Base-by-base conservation (phyloP, 2,113 vertebrate species). In the Istiophorus platypterus region DNA sequence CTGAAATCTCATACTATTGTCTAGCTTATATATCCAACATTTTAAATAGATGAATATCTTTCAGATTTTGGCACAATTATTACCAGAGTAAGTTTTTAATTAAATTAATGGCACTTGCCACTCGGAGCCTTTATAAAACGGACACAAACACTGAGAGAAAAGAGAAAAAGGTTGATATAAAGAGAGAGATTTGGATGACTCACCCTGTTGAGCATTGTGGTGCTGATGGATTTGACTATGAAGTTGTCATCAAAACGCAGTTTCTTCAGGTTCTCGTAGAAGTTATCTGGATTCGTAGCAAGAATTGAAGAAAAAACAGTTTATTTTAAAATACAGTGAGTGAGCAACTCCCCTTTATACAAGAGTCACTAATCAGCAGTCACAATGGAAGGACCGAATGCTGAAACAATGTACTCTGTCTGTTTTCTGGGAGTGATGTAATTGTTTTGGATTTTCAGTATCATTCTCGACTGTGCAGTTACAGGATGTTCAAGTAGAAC, bases 211-310 rank as follows among this genome's bases (percentile, higher is more conserved):
- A 97, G 94, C 26, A 98, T 92, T 7, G 95, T 95, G 1, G 93
- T 93, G 27, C 96, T 96, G 1, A 98, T 96, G 70, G 91, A 93
- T 79, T 96, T 95, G 29, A 98, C 95, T 7, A 98, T 86, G 76
- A 83, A 96, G 76, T 87, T 92, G 37, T 96, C 95, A 1, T 97
- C 96, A 72, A 95, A 80, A 22, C 97, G 96, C 62, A 95, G 93
- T 75, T 95, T 96, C 93, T 97, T 97, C 91, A 98, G 88, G 89
- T 85, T 95, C 78, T 97, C 96, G 0, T 96, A 95, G 88, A 98
- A 97, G 45, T 91, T 79, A 90, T 94, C 97, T 98, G 86, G 6
- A 80, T 82, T 76, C 9, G 45, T 10, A 84, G 15, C 12, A 8
- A 83, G 22, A n/a, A 37, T 8, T n/a, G 31, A 5, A 31, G 22